Evolutionary conservation across 1,140 invertebrate genomes (phyloP), one percentile per base, ranked within the genome.

Genomic region (Drosophila tropicalis): DNA sequence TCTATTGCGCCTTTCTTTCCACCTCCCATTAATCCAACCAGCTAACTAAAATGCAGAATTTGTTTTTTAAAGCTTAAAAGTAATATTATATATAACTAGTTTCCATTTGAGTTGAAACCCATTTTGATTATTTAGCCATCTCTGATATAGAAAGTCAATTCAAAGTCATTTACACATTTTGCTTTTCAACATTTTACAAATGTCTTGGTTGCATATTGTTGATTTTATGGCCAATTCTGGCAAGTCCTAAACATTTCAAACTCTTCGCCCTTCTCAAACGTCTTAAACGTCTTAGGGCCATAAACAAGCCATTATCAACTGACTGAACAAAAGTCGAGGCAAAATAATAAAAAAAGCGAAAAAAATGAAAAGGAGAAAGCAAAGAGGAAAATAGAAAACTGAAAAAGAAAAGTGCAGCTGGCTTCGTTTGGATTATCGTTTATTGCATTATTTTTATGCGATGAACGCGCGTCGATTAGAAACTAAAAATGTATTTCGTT

Each of bases 401-500:
- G 15, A 39, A 55, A 55, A 44, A 62, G 60, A 70, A 69, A 73
- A 79, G 64, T 79, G 83, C 83, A 84, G 81, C 73, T 84, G 81
- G 68, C 69, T 70, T 58, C 57, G 65, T 40, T 63, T 36, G 83
- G 81, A 89, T 89, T 89, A 89, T 89, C 84, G 77, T 79, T 89
- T 89, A 89, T 89, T 89, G 81, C 85, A 84, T 89, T 89, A 89
- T 89, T 89, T 87, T 89, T 89, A 89, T 89, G 84, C 84, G 84
- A 89, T 89, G 84, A 89, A 90, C 84, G 84, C 84, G 85, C 84
- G 80, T 90, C 84, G 84, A 89, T 89, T 89, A 89, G 84, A 90
- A 84, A 89, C 84, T 89, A 90, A 90, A 89, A 89, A 89, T 84
- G 84, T 84, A 80, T 89, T 86, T 83, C 76, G 81, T 66, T 71